A percentile compares a stretch with the other conserved stretches of the same genome.
Conservation (phyloP, 2,113 vertebrate genomes). For the Tragelaphus scriptus region DNA sequence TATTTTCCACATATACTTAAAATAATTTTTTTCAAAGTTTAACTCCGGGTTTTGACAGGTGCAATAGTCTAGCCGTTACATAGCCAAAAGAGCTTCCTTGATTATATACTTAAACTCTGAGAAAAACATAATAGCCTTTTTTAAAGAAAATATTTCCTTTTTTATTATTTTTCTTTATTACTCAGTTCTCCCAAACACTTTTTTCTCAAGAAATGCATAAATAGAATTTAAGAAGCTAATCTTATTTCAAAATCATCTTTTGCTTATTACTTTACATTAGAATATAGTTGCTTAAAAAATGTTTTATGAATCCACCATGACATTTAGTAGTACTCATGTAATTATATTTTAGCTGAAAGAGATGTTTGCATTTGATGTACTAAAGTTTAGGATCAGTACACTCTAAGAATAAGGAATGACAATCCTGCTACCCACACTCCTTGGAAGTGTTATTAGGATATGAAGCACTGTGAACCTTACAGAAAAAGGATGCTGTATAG, state of each 20-base stretch:
- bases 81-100: neutral
- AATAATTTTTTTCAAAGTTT: slow-evolving; percentile 4
- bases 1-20: neutral
- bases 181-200: slow-evolving; percentile 38
- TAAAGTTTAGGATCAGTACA: neutral
- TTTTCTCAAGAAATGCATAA: slow-evolving; percentile 68
- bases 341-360: neutral
- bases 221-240: slow-evolving; percentile 68
- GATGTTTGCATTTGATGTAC: neutral
- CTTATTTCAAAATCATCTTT: slow-evolving; percentile 66
- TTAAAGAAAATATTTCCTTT: slow-evolving; percentile 43
- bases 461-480: slow-evolving; percentile 13
- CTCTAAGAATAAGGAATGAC: neutral
- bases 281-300: neutral
- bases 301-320: neutral
- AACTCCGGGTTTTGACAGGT: neutral
- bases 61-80: neutral
- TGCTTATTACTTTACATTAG: slow-evolving; percentile 56
- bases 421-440: neutral
- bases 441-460: neutral
- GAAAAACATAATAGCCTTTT: neutral
- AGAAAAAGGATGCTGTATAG: neutral
- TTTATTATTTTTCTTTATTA: slow-evolving; percentile 61
- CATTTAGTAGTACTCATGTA: neutral
- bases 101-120: neutral